Evolutionary conservation across 2,888 invertebrate genomes (phyloP), one percentile per base, ranked within the genome.

Genomic region (Escarpia spicata): DNA sequence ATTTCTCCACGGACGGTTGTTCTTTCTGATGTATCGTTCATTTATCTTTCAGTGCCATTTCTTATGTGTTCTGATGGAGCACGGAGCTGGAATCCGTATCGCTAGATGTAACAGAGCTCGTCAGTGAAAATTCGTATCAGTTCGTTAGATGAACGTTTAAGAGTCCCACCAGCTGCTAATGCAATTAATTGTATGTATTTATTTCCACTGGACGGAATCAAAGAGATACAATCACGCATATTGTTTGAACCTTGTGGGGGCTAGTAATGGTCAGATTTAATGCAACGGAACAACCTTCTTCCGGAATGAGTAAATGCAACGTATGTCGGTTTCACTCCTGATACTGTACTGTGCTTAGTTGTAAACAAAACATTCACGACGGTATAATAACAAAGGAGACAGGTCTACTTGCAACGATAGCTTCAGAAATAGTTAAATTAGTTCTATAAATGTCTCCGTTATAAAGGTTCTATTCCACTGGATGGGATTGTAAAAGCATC

Each of bases 131-230:
- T 75, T 26, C n/a, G 19, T 26, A 75, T 26, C n/a, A 75, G 75
- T n/a, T 75, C 75, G 75, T 75, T 75, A 75, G 75, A 75, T 6
- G 75, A n/a, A 75, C 75, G 75, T 75, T 75, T 75, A 75, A 19
- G n/a, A 75, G 6, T 75, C 75, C 75, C 75, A 60, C 60, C 60
- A 75, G n/a, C 19, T 75, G 75, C 26, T 19, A 19, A 75, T 75
- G 75, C 75, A 75, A 75, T 75, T 75, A 75, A 26, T 75, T 75
- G 6, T 26, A 75, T 75, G 75, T 75, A 75, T 75, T 75, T 75
- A 75, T 75, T 75, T 19, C n/a, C 75, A 75, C 75, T 75, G 75
- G 75, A 75, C 75, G 26, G 75, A 75, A n/a, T 75, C 75, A 75
- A 75, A 75, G 26, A 75, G 26, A 15, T 3, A 75, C n/a, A 26